Conservation (phyloP, 1,140 invertebrate species). For the Heliconius hermathena region DNA sequence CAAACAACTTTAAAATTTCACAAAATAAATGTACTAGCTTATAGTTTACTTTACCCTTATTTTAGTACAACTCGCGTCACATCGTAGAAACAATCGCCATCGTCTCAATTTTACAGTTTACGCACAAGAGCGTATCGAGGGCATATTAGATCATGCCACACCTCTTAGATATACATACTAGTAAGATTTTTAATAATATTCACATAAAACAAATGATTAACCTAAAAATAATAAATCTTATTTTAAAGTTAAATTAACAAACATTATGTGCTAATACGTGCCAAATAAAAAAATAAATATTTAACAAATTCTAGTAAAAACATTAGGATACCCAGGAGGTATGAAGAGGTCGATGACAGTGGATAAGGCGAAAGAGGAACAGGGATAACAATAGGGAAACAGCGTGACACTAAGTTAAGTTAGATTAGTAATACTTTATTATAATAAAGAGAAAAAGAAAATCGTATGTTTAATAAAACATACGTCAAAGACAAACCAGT, state of each 20-base stretch:
- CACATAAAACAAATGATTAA: not conserved
- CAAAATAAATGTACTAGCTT: too few species aligned
- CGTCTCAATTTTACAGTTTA: constrained; percentile 41
- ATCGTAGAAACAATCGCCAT: constrained; percentile 31
- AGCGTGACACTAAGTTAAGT: too few species aligned
- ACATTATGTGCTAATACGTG: not conserved
- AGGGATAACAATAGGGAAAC: too few species aligned
- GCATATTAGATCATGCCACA: constrained; percentile 39
- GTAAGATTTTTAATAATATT: not conserved
- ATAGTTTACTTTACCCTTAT: too few species aligned
- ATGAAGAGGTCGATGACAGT: too few species aligned
- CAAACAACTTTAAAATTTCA: too few species aligned
- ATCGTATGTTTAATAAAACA: not conserved
- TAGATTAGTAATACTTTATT: too few species aligned
- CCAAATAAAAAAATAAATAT: constrained; percentile 1
- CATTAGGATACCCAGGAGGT: not conserved
- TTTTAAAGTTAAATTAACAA: not conserved
- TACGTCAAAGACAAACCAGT: constrained; percentile 13
- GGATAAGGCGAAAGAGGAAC: too few species aligned
- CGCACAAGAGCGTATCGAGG: constrained; percentile 40
- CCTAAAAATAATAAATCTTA: not conserved
- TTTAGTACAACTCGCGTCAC: constrained; percentile 14
- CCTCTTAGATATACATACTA: constrained; percentile 28
- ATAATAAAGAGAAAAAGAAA: not conserved
- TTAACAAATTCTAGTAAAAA: not conserved